Conservation (phyloP, 1,140 invertebrate genomes). For the Eupristina koningsbergeri region DNA sequence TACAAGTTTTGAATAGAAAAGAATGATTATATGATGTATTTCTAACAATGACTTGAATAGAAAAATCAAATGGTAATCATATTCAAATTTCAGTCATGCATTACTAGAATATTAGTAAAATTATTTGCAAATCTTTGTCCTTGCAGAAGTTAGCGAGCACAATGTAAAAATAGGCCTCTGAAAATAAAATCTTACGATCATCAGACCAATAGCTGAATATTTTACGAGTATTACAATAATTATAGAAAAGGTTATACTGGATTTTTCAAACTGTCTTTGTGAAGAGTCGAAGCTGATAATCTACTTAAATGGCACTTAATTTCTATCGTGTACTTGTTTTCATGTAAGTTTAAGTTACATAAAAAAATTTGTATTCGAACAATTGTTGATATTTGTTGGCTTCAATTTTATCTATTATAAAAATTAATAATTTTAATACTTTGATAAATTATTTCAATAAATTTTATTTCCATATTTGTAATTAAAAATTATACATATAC, state of each 20-base stretch:
- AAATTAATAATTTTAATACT: no score
- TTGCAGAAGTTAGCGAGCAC: slow-evolving; percentile 51
- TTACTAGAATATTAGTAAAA: not conserved
- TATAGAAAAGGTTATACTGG: not conserved
- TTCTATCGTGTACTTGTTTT: no score
- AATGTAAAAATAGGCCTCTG: slow-evolving; percentile 39
- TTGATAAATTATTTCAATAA: no score
- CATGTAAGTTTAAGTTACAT: no score
- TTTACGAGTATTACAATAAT: not conserved
- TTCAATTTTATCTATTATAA: no score
- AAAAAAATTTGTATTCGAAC: no score
- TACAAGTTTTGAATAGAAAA: not conserved
- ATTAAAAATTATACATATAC: no score
- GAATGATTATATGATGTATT: not conserved
- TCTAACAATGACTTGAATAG: not conserved
- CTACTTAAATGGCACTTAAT: no score
- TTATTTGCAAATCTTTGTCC: not conserved
- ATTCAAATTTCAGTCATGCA: not conserved
- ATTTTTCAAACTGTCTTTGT: not conserved
- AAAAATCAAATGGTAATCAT: not conserved
- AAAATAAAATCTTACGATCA: slow-evolving; percentile 26
- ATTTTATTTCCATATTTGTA: no score
- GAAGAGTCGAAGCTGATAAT: not conserved
- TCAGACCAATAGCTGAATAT: slow-evolving; percentile 1
- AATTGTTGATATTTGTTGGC: no score